Base-by-base conservation (phyloP, 2,888 invertebrate genomes). In the Mylabris sibirica region DNA sequence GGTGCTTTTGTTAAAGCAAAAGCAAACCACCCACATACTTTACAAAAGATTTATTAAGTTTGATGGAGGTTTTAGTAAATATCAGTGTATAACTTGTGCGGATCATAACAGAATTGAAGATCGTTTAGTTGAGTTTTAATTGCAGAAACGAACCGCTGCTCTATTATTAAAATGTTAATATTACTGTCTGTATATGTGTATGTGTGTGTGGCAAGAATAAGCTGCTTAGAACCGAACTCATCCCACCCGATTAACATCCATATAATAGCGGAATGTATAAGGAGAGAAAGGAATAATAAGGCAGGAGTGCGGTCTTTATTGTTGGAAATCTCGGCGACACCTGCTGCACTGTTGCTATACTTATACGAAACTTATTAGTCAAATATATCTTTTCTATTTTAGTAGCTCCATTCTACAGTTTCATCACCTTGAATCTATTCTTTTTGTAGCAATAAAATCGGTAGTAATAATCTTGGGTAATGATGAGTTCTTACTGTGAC, bases 41-140 rank as follows among this genome's bases (percentile, higher is more conserved):
- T 80, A 84, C 84, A 84, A 84, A 84, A 84, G 84, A 84, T 84
- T 30, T 84, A 84, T 84, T 84, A 84, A 84, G 84, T 84, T 84
- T 84, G 83, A 83, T 82, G 84, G 83, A 80, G 76, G 77, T 22
- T 77, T 78, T 77, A 78, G 78, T 78, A 75, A 78, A 78, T 80
- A 75, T 77, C 79, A 76, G 77, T 76, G 79, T 79, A 77, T 76
- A 78, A 78, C 75, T 30, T 61, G 71, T 68, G 70, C 68, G 70
- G 70, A 72, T 67, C 67, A 59, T 67, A 68, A 72, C 70, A 72
- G 76, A 77, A 77, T 30, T 76, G 77, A 76, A 44, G 17, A n/a
- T 44, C 2, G 17, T 2, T 3, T 34, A 8, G 73, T 67, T 57
- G 71, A 72, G 67, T 69, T 76, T 80, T 80, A 79, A 80, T 80